phyloP scores from a whole-genome alignment of 2,797 vertebrate species.

The Morus bassanus region DNA sequence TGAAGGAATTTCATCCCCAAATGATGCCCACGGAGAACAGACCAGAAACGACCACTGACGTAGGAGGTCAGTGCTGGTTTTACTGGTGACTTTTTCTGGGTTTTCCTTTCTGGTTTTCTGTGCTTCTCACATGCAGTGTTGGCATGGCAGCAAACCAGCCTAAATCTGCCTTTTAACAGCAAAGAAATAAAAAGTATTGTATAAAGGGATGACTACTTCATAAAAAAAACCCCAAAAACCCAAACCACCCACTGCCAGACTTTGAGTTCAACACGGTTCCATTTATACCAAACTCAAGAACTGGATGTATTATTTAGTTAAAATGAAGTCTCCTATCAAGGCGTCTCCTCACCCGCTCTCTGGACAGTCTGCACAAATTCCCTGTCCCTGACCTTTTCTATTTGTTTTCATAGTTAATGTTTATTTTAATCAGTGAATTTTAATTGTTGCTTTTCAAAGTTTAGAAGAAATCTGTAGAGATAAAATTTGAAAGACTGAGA shows the following conservation, averaged over 20 bases:
- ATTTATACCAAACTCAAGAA: not conserved
- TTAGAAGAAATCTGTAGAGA: not conserved
- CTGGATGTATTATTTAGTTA: accelerated
- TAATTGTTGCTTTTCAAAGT: not conserved
- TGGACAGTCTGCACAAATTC: not conserved
- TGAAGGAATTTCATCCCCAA: not conserved
- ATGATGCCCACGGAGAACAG: accelerated
- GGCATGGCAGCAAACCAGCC: not conserved
- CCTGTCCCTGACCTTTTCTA: not conserved
- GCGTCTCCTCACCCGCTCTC: not conserved
- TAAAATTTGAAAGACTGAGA: not conserved
- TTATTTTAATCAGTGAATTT: not conserved
- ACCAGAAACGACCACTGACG: accelerated
- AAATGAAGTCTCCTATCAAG: not conserved
- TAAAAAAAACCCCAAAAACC: not conserved
- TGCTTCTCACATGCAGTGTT: not conserved
- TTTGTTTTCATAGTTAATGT: not conserved
- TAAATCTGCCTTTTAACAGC: not conserved
- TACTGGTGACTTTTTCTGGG: not conserved
- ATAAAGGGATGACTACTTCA: not conserved
- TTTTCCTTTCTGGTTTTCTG: accelerated
- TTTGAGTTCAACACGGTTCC: not conserved
- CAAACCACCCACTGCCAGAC: not conserved
- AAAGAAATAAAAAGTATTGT: not conserved
- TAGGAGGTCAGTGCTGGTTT: not conserved